Percentiles rank a stretch among this genome's conserved stretches.
Conservation (phyloP, 2,888 invertebrate species). For the Drosophila melanosoma region DNA sequence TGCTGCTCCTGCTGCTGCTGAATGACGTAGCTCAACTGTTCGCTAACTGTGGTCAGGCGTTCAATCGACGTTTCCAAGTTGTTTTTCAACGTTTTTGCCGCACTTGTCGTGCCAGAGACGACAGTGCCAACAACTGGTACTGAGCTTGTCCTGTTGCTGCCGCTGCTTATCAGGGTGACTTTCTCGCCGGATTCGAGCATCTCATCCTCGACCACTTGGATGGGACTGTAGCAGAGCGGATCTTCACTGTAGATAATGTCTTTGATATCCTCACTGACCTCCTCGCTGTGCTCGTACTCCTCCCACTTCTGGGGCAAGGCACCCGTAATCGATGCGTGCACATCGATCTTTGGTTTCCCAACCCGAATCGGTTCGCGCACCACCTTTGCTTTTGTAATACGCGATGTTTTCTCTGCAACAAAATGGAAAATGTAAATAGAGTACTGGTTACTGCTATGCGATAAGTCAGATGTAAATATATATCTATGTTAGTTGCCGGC, state of each 20-base stretch:
- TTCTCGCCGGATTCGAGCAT: constrained; percentile 57
- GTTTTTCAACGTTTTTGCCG: constrained; percentile 68
- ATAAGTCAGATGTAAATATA: constrained; percentile 20
- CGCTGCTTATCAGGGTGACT: constrained; percentile 51
- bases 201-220: constrained; percentile 72
- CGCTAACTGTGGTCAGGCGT: constrained; percentile 63
- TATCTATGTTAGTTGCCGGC: constrained; percentile 23
- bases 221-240: constrained; percentile 69
- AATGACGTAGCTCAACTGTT: constrained; percentile 66
- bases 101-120: constrained; percentile 44
- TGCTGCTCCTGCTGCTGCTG: constrained; percentile 71
- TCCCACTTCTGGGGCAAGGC: constrained; percentile 73
- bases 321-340: constrained; percentile 44
- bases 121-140: constrained; percentile 64
- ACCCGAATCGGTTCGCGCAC: constrained; percentile 61
- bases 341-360: constrained; percentile 63
- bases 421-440: constrained; percentile 6
- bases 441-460: constrained; percentile 2
- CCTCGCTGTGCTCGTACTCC: constrained; percentile 70
- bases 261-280: constrained; percentile 67
- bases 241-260: constrained; percentile 72
- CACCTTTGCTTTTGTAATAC: constrained; percentile 60
- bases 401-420: constrained; percentile 67
- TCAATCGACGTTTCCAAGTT: constrained; percentile 69
- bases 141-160: constrained; percentile 15